phyloP scores from a whole-genome alignment of 2,797 vertebrate species.

The Meriones psammophilus region DNA sequence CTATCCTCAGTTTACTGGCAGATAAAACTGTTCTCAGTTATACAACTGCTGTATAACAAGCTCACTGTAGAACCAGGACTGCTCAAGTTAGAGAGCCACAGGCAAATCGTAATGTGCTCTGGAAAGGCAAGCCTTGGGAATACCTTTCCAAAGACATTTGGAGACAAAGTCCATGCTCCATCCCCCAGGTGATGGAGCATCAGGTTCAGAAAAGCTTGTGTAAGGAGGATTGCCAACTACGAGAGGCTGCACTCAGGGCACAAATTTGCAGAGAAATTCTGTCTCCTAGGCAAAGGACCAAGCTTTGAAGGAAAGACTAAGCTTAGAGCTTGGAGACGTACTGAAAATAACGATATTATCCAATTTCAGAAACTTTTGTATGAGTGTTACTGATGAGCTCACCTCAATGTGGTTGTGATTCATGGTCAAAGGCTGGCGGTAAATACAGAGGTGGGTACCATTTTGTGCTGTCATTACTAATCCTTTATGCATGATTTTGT shows the following conservation, averaged over 20 bases:
- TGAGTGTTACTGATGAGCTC: conserved; percentile 27
- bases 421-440: background rate
- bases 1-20: background rate
- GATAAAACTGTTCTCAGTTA: conserved; percentile 62
- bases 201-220: conserved; percentile 54
- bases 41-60: conserved; percentile 3
- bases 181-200: conserved; percentile 32
- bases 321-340: conserved; percentile 32
- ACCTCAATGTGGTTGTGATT: conserved; percentile 28
- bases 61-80: conserved; percentile 34
- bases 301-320: conserved; percentile 59
- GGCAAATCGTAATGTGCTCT: conserved; percentile 55
- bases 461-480: conserved; percentile 48
- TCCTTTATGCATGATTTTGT: conserved; percentile 54
- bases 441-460: conserved; percentile 37
- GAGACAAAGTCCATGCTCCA: conserved; percentile 28
- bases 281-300: conserved; percentile 23
- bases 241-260: conserved; percentile 48
- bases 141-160: conserved; percentile 34
- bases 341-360: conserved; percentile 36
- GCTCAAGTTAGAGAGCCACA: conserved; percentile 33
- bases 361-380: conserved; percentile 46
- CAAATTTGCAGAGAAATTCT: conserved; percentile 59
- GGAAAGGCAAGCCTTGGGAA: conserved; percentile 57
- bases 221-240: conserved; percentile 27